phyloP scores from a whole-genome alignment of 2,888 invertebrate genomes.

The Tachina grossa region DNA sequence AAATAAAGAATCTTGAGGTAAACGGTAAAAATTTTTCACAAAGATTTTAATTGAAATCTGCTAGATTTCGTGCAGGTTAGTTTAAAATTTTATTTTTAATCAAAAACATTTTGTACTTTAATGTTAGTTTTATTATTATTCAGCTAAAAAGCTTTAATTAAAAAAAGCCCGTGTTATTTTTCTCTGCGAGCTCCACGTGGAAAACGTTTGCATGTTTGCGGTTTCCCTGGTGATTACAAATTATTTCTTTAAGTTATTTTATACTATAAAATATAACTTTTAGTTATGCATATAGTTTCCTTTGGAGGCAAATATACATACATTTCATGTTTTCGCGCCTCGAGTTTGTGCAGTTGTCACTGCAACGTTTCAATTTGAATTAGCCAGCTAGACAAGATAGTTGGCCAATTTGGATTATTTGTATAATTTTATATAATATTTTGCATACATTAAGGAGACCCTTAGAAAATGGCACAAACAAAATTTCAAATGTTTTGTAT shows the following conservation, averaged over 20 bases:
- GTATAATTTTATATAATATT: conserved; percentile 45
- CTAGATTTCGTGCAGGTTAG: too few relatives aligned
- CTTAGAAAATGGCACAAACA: conserved; percentile 34
- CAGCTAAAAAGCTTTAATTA: too few relatives aligned
- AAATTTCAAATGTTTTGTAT: conserved; percentile 1
- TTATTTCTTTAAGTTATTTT: not conserved
- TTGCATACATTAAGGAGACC: conserved; percentile 69
- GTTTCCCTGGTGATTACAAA: too few relatives aligned
- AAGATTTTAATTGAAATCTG: too few relatives aligned
- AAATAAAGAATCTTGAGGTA: too few relatives aligned
- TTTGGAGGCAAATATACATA: not conserved
- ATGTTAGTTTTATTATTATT: too few relatives aligned
- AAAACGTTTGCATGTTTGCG: too few relatives aligned
- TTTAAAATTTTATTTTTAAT: too few relatives aligned
- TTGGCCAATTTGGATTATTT: conserved; percentile 10
- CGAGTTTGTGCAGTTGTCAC: not conserved
- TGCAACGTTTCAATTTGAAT: conserved; percentile 42
- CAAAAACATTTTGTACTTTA: too few relatives aligned
- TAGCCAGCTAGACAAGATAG: conserved; percentile 13
- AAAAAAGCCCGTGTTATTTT: too few relatives aligned
- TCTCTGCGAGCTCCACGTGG: too few relatives aligned
- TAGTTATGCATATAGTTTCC: not conserved
- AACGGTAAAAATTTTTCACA: too few relatives aligned
- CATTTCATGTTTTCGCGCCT: not conserved
- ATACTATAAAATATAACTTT: not conserved